Conservation (phyloP, 2,113 vertebrate genomes). For the Barbus barbus region DNA sequence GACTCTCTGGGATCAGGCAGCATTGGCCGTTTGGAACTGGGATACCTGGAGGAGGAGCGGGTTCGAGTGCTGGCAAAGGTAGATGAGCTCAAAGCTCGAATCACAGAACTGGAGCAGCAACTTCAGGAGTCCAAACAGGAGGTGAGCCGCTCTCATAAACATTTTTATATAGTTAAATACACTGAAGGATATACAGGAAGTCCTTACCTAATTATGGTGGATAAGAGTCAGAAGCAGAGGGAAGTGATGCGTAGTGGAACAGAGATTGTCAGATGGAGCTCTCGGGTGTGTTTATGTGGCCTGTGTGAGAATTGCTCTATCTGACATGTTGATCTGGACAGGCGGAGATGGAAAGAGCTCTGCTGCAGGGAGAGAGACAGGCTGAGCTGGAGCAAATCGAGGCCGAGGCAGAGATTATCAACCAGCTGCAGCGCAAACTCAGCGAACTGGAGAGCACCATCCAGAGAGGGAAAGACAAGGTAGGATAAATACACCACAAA, state of each 20-base stretch:
- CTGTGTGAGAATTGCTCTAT: conserved; percentile 16
- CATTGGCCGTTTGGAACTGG: conserved; percentile 73
- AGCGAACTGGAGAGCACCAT: conserved; percentile 82
- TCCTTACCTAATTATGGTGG: conserved; percentile 20
- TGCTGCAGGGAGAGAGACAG: conserved; percentile 91
- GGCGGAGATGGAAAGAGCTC: conserved; percentile 92
- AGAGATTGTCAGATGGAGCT: conserved; percentile 7
- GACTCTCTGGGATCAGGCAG: conserved; percentile 65
- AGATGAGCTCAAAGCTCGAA: conserved; percentile 84
- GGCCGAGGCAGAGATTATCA: conserved; percentile 80
- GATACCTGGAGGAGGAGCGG: conserved; percentile 85
- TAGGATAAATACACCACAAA: conserved; percentile 61
- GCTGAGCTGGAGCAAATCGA: conserved; percentile 81
- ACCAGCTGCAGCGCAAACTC: conserved; percentile 88
- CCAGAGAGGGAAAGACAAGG: conserved; percentile 91
- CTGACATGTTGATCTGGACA: conserved; percentile 60
- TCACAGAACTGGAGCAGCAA: conserved; percentile 93
- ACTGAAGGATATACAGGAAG: conserved; percentile 35
- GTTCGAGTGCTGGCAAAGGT: conserved; percentile 76
- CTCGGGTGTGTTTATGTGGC: conserved; percentile 40
- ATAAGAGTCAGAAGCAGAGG: conserved; percentile 26
- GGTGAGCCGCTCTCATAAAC: conserved; percentile 69
- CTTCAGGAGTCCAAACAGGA: conserved; percentile 89
- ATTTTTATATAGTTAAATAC: background rate
- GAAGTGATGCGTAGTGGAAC: conserved; percentile 18